Base-by-base conservation (phyloP, 2,113 vertebrate species). In the Bombycilla garrulus region DNA sequence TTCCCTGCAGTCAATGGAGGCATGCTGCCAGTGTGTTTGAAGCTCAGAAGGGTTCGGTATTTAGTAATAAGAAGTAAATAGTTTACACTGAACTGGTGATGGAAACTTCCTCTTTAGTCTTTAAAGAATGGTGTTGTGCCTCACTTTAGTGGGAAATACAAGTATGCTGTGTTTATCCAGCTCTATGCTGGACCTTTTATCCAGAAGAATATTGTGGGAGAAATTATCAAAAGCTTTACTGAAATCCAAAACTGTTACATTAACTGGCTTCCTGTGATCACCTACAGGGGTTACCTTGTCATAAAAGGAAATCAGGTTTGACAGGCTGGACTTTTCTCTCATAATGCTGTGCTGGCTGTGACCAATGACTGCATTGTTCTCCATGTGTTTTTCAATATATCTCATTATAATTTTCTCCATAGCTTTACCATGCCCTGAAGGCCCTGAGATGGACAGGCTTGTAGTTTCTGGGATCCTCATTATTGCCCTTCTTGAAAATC, bases 1-100 rank as follows among this genome's bases (percentile, higher is more conserved):
- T 25, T 92, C 74, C 66, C 69, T 62, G 53, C 48, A 81, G 81
- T 86, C 60, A 90, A 20, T 12, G 6, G 44, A 91, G 24, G 62
- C 87, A 64, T 20, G 35, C 58, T 86, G 58, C 56, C 64, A 67
- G 47, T 60, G 22, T 77, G 9, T 93, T 94, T 95, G 93, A 66
- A 89, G 42, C 45, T 76, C 50, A 83, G 53, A 73, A 81, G 12
- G 22, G 28, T 79, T 95, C 47, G 81, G 24, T 35, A 65, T 72
- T 87, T 65, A 92, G 18, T 51, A 42, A 57, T 58, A 62, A 33
- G 29, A 95, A 81, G 35, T 40, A n/a, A 47, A 36, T 31, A 48
- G 24, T 86, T 96, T 73, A 76, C 38, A 60, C 11, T 33, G 45
- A 96, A 42, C 26, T 80, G 26, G 36, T 89, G 47, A 83, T 38